These are phyloP conservation scores for Tachyglossus aculeatus DNA, from an alignment of 2,797 vertebrate genomes.

Conservation along the genomic window DNA sequence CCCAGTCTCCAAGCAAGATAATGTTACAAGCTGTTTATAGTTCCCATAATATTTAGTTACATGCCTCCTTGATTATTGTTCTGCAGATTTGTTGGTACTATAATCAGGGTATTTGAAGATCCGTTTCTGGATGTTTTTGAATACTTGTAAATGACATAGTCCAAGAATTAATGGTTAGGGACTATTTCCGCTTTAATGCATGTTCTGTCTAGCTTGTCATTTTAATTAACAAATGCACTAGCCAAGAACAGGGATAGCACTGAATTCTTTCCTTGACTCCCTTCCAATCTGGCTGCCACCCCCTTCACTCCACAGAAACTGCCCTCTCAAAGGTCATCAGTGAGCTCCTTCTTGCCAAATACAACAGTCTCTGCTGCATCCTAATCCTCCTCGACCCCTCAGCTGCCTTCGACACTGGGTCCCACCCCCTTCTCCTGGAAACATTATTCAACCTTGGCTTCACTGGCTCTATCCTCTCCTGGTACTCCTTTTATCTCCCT, in stretches of 20 bases:
- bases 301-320: too few relatives aligned
- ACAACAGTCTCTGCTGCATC: too few relatives aligned
- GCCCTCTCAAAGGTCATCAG: too few relatives aligned
- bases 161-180: constrained; percentile 65
- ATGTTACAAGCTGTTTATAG: constrained; percentile 38
- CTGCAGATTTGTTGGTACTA: constrained; percentile 67
- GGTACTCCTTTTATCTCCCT: too few relatives aligned
- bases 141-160: constrained; percentile 76
- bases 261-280: constrained; percentile 62
- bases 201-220: constrained; percentile 74
- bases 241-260: constrained; percentile 62
- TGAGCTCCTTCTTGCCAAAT: too few relatives aligned
- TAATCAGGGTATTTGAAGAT: constrained; percentile 72
- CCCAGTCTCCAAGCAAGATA: constrained; percentile 59
- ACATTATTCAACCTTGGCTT: too few relatives aligned
- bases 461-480: too few relatives aligned
- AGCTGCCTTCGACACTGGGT: too few relatives aligned
- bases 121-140: constrained; percentile 71
- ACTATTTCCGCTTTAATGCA: constrained; percentile 67
- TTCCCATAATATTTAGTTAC: constrained; percentile 66
- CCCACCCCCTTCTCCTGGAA: too few relatives aligned
- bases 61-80: constrained; percentile 70
- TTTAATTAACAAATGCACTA: constrained; percentile 77
- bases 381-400: too few relatives aligned
- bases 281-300: too few relatives aligned